Evolutionary conservation across 2,113 vertebrate genomes (phyloP), one percentile per base, ranked within the genome.

Genomic region (Hylia prasina): DNA sequence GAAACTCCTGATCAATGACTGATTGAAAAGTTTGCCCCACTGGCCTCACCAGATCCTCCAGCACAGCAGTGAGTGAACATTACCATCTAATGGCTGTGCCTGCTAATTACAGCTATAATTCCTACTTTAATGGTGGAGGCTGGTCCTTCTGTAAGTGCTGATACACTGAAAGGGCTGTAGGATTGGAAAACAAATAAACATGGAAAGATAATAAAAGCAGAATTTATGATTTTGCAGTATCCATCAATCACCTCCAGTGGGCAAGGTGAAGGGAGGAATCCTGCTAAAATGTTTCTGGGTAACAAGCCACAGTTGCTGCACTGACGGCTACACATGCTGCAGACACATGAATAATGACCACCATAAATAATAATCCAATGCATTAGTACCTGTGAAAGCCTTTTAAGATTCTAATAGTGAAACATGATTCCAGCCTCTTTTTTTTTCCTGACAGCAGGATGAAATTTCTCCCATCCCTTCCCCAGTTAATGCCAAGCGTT

Each of bases 61-160:
- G 35, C 30, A 51, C 37, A 90, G 71, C 1, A 27, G 48, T 71
- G 73, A 95, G 90, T 22, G 69, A 96, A 97, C 73, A 95, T 96
- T 96, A 94, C 96, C 96, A 96, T 97, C 96, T 96, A 94, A 96
- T 94, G 96, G 96, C 86, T 94, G 73, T 1, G 13, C 9, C 4
- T 72, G 86, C 68, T 96, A 94, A 96, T 96, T 95, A 75, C 94
- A 96, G 57, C 90, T 60, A n/a, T 94, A 86, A 93, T 95, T 96
- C 83, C 63, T 87, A 9, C 42, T 89, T 57, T 33, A 78, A 66
- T 4, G 1, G 61, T 33, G 63, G 75, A 73, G 42, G 33, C 31
- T 87, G 42, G 19, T 92, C 47, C 63, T 86, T 30, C 25, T 56
- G 5, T 40, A 42, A 82, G 56, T 51, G 86, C n/a, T 27, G 65